Percentiles rank a stretch among this genome's conserved stretches.
Evolutionary conservation across 2,888 invertebrate genomes (phyloP).

Genomic region (Caenorhabditis panamensis): DNA sequence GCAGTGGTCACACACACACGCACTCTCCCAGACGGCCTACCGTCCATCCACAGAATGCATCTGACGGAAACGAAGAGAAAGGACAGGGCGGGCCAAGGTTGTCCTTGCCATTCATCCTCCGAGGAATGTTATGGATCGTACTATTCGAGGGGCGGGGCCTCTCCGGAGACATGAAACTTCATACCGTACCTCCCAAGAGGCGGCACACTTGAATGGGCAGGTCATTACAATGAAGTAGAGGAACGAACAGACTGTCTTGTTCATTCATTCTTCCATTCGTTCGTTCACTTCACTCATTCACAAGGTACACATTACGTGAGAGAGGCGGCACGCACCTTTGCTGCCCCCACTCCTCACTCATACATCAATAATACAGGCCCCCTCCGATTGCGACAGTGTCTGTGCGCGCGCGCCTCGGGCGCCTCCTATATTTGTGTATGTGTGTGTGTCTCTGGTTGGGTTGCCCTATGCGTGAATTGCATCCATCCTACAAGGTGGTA

Average conservation of each 20-base stretch:
- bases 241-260: neutral
- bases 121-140: neutral
- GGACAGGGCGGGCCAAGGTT: slow-evolving; percentile 1
- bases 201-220: too few species aligned
- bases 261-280: neutral
- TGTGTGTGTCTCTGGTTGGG: slow-evolving; percentile 18
- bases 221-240: too few species aligned
- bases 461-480: slow-evolving; percentile 37
- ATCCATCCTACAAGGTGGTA: slow-evolving; percentile 31
- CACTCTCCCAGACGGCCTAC: slow-evolving; percentile 18
- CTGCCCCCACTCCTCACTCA: neutral
- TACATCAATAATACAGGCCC: slow-evolving; percentile 23
- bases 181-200: too few species aligned
- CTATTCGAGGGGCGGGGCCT: too few species aligned
- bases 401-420: slow-evolving; percentile 1
- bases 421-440: slow-evolving; percentile 15
- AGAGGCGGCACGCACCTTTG: slow-evolving; percentile 18
- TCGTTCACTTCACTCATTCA: slow-evolving; percentile 14
- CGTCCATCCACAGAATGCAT: neutral
- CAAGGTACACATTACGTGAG: slow-evolving; percentile 48
- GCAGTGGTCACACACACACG: neutral
- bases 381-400: slow-evolving; percentile 22
- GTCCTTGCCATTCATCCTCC: neutral
- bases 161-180: too few species aligned
- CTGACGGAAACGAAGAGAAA: neutral